Conservation (phyloP, 2,113 vertebrate species). For the Corythornis madagascariensis region DNA sequence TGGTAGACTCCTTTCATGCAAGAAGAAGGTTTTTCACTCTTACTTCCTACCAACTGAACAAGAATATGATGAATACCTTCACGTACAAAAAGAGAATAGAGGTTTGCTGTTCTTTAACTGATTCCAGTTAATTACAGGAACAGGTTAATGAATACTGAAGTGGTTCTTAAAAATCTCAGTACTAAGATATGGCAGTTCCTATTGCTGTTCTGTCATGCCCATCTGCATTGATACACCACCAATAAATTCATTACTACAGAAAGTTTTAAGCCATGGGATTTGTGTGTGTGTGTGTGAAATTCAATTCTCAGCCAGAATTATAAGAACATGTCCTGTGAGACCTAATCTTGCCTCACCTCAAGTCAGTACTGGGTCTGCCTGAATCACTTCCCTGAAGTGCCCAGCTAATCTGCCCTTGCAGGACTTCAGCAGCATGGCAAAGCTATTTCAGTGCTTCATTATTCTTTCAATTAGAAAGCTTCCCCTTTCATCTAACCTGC, state of each 20-base stretch:
- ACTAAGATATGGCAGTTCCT: background rate
- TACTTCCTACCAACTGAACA: background rate
- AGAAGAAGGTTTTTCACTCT: background rate
- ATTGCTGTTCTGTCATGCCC: background rate
- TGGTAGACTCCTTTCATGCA: background rate
- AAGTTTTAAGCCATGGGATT: background rate
- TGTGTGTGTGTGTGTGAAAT: background rate
- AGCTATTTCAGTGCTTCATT: slow-evolving; percentile 7
- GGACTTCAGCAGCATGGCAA: background rate
- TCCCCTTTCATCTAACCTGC: slow-evolving; percentile 44
- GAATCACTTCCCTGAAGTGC: background rate
- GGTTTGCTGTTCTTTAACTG: background rate
- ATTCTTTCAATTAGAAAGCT: slow-evolving; percentile 41
- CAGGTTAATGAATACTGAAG: background rate
- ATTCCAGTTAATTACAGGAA: background rate
- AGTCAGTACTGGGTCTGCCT: background rate
- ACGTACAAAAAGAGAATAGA: background rate
- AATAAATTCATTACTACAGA: background rate
- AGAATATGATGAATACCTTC: background rate
- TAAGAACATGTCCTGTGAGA: background rate
- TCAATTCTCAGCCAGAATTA: background rate
- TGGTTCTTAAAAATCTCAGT: background rate
- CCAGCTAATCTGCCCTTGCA: background rate
- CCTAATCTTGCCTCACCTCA: background rate
- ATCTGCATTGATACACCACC: background rate